Evolutionary conservation across 2,797 vertebrate species (phyloP), one percentile per base, ranked within the genome.

Genomic region (Sebastes taczanowskii): DNA sequence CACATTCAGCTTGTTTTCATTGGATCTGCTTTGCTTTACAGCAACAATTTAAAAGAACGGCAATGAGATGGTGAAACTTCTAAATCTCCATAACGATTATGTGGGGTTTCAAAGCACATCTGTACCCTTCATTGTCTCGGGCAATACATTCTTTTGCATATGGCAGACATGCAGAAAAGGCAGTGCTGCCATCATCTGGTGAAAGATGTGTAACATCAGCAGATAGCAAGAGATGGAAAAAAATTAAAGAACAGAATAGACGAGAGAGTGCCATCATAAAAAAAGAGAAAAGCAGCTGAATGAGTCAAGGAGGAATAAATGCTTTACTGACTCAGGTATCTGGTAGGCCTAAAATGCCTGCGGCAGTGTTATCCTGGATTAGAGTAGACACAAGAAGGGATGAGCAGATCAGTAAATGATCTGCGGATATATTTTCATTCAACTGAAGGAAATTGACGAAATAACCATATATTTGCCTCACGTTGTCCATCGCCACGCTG

Each of bases 121-220:
- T 71, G 35, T 63, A 32, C 46, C 2, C 2, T 49, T 46, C 46
- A 46, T n/a, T 10, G 25, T 27, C 27, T 56, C n/a, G 52, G 42
- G 52, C 25, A 55, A 20, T 59, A 53, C n/a, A 30, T 6, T 72
- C 42, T 62, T 42, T 18, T 42, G 25, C n/a, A 29, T 6, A 7
- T 42, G 3, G 42, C 11, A 60, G 46, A 11, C 34, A 16, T 56
- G 67, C 34, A 81, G 74, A 35, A 86, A 69, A 63, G 83, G 53
- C 65, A 87, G 85, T 94, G 93, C 94, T 96, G 91, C 95, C 94
- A 90, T 78, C 95, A 35, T 85, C 92, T 95, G 96, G 92, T 87
- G 53, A 74, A 82, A 87, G 59, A 38, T 61, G 30, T 79, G 74
- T 60, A 91, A 32, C 7, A 60, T 38, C 70, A 82, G 72, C 8